Conservation (phyloP, 2,888 invertebrate genomes). For the Acanthosoma haemorrhoidale region DNA sequence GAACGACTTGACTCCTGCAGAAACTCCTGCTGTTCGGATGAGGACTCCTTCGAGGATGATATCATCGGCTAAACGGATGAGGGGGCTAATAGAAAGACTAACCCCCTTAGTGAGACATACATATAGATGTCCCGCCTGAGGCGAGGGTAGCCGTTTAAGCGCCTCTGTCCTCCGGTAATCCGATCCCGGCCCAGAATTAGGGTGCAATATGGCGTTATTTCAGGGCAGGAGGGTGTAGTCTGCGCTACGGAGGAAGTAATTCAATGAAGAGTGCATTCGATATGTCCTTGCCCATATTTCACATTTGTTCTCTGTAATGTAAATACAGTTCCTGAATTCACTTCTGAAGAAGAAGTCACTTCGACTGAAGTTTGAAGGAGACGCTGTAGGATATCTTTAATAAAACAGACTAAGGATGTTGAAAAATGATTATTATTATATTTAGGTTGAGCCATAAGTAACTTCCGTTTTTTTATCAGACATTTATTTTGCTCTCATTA, state of each 20-base stretch:
- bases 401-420: too few species aligned
- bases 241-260: not conserved
- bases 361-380: too few species aligned
- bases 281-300: not conserved
- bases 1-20: too few species aligned
- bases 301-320: not conserved
- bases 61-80: conserved; percentile 3
- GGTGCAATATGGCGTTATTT: conserved; percentile 10
- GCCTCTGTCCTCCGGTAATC: conserved; percentile 9
- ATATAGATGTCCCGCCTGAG: conserved; percentile 7
- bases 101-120: not conserved
- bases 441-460: too few species aligned
- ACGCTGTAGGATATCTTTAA: too few species aligned
- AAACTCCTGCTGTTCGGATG: too few species aligned
- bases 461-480: too few species aligned
- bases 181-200: not conserved
- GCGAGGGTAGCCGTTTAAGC: not conserved
- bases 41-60: not conserved
- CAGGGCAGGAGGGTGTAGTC: not conserved
- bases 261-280: not conserved
- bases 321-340: not conserved
- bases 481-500: too few species aligned
- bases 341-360: too few species aligned
- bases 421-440: too few species aligned
- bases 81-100: conserved; percentile 1